These are phyloP conservation scores for Cephus sareptanus DNA, from an alignment of 2,888 invertebrate species.

Conservation along the genomic window DNA sequence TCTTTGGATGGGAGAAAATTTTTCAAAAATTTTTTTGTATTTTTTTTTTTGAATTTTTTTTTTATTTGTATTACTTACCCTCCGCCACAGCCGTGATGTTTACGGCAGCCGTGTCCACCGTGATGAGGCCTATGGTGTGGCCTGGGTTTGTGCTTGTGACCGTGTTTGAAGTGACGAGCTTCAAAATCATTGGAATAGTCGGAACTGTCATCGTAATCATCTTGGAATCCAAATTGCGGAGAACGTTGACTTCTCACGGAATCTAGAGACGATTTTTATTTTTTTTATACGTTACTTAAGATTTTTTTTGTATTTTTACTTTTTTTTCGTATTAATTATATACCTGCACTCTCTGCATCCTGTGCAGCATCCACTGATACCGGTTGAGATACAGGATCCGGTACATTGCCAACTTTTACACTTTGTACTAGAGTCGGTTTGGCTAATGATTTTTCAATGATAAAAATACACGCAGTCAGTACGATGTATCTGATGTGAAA, in stretches of 20 bases:
- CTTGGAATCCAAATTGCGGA: slow-evolving; percentile 34
- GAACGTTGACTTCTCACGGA: slow-evolving; percentile 33
- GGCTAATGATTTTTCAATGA: background rate
- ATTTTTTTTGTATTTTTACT: background rate
- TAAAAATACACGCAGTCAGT: background rate
- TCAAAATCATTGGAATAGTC: slow-evolving; percentile 16
- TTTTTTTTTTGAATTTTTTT: background rate
- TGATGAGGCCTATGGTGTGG: slow-evolving; percentile 25
- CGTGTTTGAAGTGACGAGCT: slow-evolving; percentile 28
- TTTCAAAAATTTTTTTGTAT: background rate
- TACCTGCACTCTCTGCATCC: background rate
- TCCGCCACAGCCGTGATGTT: slow-evolving; percentile 30
- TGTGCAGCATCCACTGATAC: background rate
- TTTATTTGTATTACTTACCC: slow-evolving; percentile 25
- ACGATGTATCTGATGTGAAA: background rate
- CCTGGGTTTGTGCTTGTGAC: slow-evolving; percentile 27
- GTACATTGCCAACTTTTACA: background rate
- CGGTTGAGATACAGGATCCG: background rate
- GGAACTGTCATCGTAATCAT: slow-evolving; percentile 34
- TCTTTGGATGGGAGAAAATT: background rate
- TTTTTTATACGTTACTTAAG: background rate
- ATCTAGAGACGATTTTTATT: background rate
- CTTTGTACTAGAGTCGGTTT: background rate
- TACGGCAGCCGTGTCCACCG: slow-evolving; percentile 30
- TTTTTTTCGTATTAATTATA: background rate